Evolutionary conservation across 2,888 invertebrate genomes (phyloP), one percentile per base, ranked within the genome.

Genomic region (Hylaea fasciaria): DNA sequence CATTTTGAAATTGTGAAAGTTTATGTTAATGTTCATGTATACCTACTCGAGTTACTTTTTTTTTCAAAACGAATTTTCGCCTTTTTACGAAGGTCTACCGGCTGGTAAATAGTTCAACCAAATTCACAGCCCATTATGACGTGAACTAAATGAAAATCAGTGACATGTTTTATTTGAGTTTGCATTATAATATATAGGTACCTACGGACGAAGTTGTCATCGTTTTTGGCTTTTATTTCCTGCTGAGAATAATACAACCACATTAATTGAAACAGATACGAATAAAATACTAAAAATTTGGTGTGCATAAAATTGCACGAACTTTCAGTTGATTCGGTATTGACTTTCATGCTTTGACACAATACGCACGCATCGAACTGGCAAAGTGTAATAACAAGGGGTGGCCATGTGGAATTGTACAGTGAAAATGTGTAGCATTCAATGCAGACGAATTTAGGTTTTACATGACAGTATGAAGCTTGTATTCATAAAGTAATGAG

Each of bases 331-430:
- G 71, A 69, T 75, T 73, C 67, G 53, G 60, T 71, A 72, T 73
- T 72, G 69, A 70, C 69, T 76, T 73, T 74, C 68, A 58, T 68
- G 69, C 70, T 71, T 70, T 72, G 72, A 73, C 74, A 79, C 73
- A 78, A 75, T 76, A 69, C 62, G 46, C 63, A 65, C 53, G 71
- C 70, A 73, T 60, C 65, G 71, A 71, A 56, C 64, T 62, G 52
- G 62, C 68, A 66, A 65, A 73, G 69, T 73, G 77, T 80, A 77
- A 79, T 76, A 77, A 77, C 68, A 64, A 72, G 73, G 75, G 73
- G 73, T 70, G 74, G 57, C 71, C 70, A 74, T 72, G 72, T 73
- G 71, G 74, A 78, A 76, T 60, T 69, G 71, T 68, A 52, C 61
- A 57, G 43, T 62, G 63, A 39, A 62, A 64, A 66, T 61, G 32